These are phyloP conservation scores for Cygnus olor DNA, from an alignment of 2,797 vertebrate genomes.

Conservation along the genomic window DNA sequence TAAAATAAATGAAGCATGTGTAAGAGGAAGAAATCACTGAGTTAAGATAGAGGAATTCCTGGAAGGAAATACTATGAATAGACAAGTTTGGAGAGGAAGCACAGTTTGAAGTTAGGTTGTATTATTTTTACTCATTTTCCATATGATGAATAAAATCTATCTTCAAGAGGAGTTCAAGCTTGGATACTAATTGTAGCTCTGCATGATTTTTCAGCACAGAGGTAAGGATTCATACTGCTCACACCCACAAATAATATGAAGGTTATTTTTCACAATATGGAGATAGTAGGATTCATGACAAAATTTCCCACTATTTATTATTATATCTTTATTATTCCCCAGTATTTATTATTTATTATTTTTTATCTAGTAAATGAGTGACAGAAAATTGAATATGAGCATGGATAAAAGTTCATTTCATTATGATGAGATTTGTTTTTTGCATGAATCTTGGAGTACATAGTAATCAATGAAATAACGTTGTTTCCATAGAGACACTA, in stretches of 20 bases:
- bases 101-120: neutral
- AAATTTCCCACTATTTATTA: neutral
- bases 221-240: neutral
- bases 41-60: neutral
- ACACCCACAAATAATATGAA: neutral
- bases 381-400: neutral
- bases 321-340: neutral
- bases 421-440: neutral
- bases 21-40: neutral
- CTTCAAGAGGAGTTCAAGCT: neutral
- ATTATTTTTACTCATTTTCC: neutral
- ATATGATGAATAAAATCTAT: neutral
- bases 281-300: neutral
- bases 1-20: neutral
- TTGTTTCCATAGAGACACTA: neutral
- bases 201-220: neutral
- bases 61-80: neutral
- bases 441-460: neutral
- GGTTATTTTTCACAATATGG: neutral
- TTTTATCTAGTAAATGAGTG: neutral
- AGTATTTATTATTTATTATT: neutral
- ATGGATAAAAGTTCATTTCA: neutral
- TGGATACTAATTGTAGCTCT: neutral
- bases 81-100: neutral
- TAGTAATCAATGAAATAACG: neutral